Base-by-base conservation (phyloP, 2,113 vertebrate species). In the Varanus salvator region DNA sequence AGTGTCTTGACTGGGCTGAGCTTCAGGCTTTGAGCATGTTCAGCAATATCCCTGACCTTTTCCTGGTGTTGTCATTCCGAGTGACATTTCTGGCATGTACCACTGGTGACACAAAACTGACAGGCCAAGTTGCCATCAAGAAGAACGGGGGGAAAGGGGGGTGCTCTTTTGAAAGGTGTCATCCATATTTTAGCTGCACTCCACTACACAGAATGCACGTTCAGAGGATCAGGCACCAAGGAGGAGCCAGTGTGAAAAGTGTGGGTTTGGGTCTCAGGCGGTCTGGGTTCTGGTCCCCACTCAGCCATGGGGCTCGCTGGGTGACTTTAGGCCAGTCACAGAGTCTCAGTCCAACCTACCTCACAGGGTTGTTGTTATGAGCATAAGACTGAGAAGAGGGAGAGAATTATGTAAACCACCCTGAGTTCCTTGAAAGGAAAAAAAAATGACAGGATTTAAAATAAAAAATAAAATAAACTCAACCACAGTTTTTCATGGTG, bases 31-130 rank as follows among this genome's bases (percentile, higher is more conserved):
- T 91, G 93, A 94, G 95, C 93, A 92, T 95, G 93, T 96, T 96
- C 93, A 93, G 95, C 96, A 96, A 96, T 96, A 96, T 92, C 91
- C 94, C 94, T 96, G 96, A 96, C 93, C 94, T 96, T 96, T 96
- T 95, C 94, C 91, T 94, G 80, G 92, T 92, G 92, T 95, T 96
- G 95, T 96, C 93, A 94, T 96, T 95, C 93, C 91, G 92, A 93
- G 93, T 96, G 94, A 96, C 95, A 95, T 96, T 96, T 95, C 93
- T 96, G 95, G 93, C 94, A 96, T 93, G 94, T 95, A 95, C 94
- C 95, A 92, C 93, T 92, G 86, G 91, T 95, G 95, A 94, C 95
- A 95, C 95, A 95, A 95, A 96, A 95, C 93, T 96, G 95, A 95
- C 95, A 95, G 93, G 87, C 95, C 90, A 93, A 89, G 91, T 94